Conservation (phyloP, 2,113 vertebrate genomes). For the Campylomormyrus numenius region DNA sequence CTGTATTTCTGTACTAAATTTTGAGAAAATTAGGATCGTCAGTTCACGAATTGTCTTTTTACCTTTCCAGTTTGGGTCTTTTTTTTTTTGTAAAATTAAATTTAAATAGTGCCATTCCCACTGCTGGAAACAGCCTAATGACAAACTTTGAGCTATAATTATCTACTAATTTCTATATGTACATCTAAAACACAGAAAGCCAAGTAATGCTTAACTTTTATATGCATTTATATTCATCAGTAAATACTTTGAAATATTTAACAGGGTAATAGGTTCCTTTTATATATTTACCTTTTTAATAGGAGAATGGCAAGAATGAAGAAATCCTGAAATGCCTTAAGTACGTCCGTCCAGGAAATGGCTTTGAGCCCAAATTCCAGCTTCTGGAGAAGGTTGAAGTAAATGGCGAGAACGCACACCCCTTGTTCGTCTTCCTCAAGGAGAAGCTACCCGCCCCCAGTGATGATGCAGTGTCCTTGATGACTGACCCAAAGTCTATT, state of each 20-base stretch:
- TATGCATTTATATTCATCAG: neutral
- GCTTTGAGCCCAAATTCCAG: conserved; percentile 70
- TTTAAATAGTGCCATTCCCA: neutral
- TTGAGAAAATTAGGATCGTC: neutral
- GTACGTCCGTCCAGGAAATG: conserved; percentile 66
- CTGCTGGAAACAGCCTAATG: neutral
- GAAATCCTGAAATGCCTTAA: conserved; percentile 68
- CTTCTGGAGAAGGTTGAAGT: conserved; percentile 77
- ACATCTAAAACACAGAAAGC: neutral
- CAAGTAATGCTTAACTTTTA: neutral
- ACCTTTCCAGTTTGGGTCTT: neutral
- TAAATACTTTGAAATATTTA: neutral
- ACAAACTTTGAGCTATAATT: neutral
- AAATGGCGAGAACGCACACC: conserved; percentile 68
- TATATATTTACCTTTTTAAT: neutral
- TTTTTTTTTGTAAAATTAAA: neutral
- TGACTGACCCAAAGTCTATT: conserved; percentile 66
- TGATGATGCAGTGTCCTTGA: conserved; percentile 60
- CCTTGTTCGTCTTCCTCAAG: conserved; percentile 65
- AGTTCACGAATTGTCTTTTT: neutral
- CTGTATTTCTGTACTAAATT: neutral
- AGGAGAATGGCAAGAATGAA: conserved; percentile 72
- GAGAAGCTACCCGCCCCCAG: conserved; percentile 63
- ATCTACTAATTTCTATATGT: neutral
- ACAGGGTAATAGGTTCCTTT: neutral